Conservation (phyloP, 2,797 vertebrate species). For the Betta splendens region DNA sequence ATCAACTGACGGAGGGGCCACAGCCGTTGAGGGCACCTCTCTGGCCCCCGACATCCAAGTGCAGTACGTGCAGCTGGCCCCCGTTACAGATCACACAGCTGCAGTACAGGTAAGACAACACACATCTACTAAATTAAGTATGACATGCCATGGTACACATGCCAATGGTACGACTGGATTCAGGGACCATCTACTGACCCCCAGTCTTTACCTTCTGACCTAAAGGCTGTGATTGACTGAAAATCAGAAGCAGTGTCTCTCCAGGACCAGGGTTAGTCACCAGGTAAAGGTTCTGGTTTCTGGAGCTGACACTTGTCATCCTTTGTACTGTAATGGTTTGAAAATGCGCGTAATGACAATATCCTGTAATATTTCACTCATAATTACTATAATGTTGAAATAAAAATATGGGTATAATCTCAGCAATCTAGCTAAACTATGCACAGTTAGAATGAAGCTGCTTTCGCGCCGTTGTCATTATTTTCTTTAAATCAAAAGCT, state of each 20-base stretch:
- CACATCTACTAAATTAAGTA: conserved; percentile 5
- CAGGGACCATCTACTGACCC: too few species aligned
- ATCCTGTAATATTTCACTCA: conserved; percentile 37
- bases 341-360: conserved; percentile 25
- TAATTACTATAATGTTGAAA: conserved; percentile 40
- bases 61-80: conserved; percentile 96
- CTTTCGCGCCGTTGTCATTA: conserved; percentile 21
- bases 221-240: too few species aligned
- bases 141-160: too few species aligned
- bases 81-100: conserved; percentile 88
- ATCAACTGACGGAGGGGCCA: conserved; percentile 87
- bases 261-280: too few species aligned
- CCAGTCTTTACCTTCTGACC: too few species aligned
- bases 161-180: too few species aligned
- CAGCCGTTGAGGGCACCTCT: conserved; percentile 88
- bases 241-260: too few species aligned
- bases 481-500: conserved; percentile 28
- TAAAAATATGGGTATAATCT: conserved; percentile 36
- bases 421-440: conserved; percentile 28
- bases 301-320: conserved; percentile 19
- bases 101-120: conserved; percentile 83
- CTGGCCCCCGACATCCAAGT: conserved; percentile 97
- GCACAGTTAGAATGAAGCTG: conserved; percentile 13
- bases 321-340: conserved; percentile 14
- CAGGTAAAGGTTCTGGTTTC: conserved; percentile 17